Conservation (phyloP, 53 echinoderm and acorn worm species). For the Henricia sp. region DNA sequence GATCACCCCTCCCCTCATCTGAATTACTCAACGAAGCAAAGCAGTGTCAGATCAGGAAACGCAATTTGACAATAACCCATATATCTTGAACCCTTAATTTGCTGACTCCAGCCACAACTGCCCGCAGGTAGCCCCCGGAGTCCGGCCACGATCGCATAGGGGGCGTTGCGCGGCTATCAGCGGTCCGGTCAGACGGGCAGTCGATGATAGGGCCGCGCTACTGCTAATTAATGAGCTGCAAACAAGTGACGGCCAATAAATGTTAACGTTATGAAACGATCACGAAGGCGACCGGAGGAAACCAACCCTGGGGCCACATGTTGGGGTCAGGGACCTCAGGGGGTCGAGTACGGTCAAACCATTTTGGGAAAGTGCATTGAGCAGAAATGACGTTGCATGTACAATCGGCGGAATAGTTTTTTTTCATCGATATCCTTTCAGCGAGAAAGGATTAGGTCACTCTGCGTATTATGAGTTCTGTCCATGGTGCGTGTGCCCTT, state of each 20-base stretch:
- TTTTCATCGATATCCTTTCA: too few species aligned
- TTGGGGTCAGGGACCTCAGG: constrained; percentile 34
- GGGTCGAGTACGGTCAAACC: background rate
- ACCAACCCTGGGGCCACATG: background rate
- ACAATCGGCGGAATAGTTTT: too few species aligned
- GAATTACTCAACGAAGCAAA: too few species aligned
- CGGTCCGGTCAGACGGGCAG: background rate
- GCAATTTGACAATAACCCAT: too few species aligned
- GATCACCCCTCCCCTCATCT: too few species aligned
- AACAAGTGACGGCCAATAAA: constrained; percentile 19
- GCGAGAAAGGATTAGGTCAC: too few species aligned
- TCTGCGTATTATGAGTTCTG: too few species aligned
- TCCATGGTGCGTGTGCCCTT: too few species aligned
- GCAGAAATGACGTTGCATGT: too few species aligned
- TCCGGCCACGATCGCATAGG: background rate
- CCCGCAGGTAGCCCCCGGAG: background rate
- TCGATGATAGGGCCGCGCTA: background rate
- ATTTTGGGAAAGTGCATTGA: too few species aligned
- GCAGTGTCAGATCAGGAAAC: too few species aligned
- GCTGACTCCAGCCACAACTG: background rate
- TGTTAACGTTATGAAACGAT: constrained; percentile 44
- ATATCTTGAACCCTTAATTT: background rate
- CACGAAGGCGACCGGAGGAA: too few species aligned
- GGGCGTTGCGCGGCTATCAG: constrained; percentile 45
- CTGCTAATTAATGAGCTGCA: constrained; percentile 32